Evolutionary conservation across 2,888 invertebrate genomes (phyloP), one percentile per base, ranked within the genome.

Genomic region (Leucophenga maculata): DNA sequence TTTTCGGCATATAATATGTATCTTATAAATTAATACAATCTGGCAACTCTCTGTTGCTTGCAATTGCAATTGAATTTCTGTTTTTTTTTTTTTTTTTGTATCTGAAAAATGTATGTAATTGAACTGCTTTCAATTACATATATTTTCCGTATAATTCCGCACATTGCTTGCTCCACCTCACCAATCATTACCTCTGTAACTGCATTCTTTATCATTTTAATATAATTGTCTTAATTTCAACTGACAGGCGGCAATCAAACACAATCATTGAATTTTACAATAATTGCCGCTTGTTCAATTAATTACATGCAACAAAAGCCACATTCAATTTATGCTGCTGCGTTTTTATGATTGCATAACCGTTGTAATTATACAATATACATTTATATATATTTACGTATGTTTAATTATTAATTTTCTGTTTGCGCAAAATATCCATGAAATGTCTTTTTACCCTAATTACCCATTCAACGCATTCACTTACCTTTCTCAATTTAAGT

Each of bases 301-400:
- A 59, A 59, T 59, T 59, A 59, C n/a, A 59, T 59, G 14, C 50
- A 67, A 9, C n/a, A 60, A 65, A n/a, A 59, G 31, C 44, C 65
- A 50, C 14, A 46, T 48, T 8, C 16, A 52, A 4, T 31, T 20
- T 55, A 26, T 26, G 26, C 4, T 26, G 26, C 4, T 26, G 26
- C 4, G 3, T 4, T 26, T 26, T 26, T 26, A 26, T 4, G 26
- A 26, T 26, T 26, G 26, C 26, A 26, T 26, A 26, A 26, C 26
- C 26, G 4, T 26, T 26, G 26, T 4, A 26, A 3, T 26, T 26
- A 16, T 48, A 44, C 22, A 57, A 52, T 16, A 57, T 26, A 66
- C 11, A 16, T 20, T 54, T 54, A 20, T 20, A 54, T 54, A 11
- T 11, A 54, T 16, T 54, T 54, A 18, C 18, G n/a, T n/a, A n/a